Conservation (phyloP, 2,797 vertebrate genomes). For the Perdix hodgsoniae region DNA sequence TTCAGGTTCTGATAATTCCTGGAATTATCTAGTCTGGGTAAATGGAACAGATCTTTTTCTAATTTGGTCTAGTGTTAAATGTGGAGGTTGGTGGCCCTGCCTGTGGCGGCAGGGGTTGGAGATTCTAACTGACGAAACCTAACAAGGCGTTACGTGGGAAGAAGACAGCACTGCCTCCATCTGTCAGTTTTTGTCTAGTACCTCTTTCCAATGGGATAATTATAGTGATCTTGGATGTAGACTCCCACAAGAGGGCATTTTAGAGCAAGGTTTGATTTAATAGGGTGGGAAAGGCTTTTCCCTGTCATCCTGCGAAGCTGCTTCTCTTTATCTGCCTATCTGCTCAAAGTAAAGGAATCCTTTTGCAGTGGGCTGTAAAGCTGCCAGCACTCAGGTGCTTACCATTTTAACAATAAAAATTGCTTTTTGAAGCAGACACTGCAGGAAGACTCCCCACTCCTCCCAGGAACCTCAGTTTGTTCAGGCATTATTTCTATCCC, state of each 20-base stretch:
- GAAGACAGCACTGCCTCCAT: not conserved
- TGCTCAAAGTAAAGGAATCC: not conserved
- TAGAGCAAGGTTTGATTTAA: not conserved
- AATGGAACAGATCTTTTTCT: not conserved
- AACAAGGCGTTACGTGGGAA: not conserved
- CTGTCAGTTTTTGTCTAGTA: not conserved
- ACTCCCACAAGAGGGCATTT: not conserved
- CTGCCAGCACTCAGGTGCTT: not conserved
- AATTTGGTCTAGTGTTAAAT: not conserved
- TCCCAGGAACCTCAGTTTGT: not conserved
- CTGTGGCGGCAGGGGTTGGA: too few species aligned
- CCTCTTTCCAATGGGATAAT: not conserved
- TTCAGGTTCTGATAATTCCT: not conserved
- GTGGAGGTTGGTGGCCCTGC: too few species aligned
- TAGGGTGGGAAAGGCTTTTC: not conserved
- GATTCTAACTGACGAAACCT: not conserved
- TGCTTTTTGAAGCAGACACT: not conserved
- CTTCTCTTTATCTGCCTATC: not conserved
- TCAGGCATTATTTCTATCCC: not conserved
- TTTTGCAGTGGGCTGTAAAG: not conserved
- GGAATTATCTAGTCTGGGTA: not conserved
- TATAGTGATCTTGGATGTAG: not conserved
- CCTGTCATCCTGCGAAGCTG: not conserved
- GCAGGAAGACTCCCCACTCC: not conserved
- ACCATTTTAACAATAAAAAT: not conserved